These are phyloP conservation scores for Limnephilus lunatus DNA, from an alignment of 2,888 invertebrate species.

Conservation along the genomic window DNA sequence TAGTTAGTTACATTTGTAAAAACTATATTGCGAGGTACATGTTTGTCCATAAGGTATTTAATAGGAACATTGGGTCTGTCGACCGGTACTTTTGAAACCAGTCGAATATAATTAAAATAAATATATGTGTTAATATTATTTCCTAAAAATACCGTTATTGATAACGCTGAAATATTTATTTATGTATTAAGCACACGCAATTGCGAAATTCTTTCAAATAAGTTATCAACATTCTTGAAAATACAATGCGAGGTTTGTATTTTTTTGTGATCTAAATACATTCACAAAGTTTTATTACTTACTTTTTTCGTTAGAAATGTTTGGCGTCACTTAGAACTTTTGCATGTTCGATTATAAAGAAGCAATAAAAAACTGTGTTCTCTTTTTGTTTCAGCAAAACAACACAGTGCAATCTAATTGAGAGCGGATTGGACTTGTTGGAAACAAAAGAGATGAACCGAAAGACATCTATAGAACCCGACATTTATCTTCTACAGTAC, in stretches of 20 bases:
- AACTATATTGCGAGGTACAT: no score
- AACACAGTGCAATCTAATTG: background rate
- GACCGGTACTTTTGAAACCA: no score
- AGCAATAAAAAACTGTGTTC: background rate
- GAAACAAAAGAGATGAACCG: background rate
- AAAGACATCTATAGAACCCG: background rate
- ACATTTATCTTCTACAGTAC: conserved; percentile 9
- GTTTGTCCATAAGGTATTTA: no score
- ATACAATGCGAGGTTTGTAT: background rate
- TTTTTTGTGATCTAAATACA: background rate
- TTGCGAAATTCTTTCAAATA: background rate
- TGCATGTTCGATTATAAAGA: background rate
- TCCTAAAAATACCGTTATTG: no score
- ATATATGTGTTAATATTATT: no score
- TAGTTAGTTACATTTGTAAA: no score
- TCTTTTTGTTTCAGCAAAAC: conserved; percentile 6
- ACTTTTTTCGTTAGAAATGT: background rate
- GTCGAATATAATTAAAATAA: no score
- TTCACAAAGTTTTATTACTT: background rate
- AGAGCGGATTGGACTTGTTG: background rate
- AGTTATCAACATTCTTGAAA: background rate
- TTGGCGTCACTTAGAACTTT: background rate
- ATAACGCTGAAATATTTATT: no score
- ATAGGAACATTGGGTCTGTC: no score
- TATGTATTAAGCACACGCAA: no score